Evolutionary conservation across 1,140 invertebrate species (phyloP).

Genomic region (Epicauta chinensis): DNA sequence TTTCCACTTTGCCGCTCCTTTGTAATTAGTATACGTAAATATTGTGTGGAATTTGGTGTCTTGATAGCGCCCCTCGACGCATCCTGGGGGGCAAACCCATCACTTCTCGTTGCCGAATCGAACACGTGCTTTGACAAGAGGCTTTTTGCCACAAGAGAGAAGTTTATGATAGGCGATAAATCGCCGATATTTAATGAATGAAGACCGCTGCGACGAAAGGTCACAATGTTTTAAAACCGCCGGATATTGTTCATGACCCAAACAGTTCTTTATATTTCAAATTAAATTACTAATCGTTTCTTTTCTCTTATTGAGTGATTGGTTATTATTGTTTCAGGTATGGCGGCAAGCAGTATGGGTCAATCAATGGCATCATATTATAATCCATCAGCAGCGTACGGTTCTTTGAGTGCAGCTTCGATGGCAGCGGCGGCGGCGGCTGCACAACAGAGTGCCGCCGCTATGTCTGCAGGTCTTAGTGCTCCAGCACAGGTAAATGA

Average conservation of each 20-base stretch:
- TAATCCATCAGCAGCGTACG: conserved; percentile 56
- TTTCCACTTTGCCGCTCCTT: conserved; percentile 1
- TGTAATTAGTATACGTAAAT: background rate
- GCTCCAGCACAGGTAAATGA: conserved; percentile 51
- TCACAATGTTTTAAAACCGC: no score
- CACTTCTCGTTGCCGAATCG: conserved; percentile 20
- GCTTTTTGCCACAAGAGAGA: conserved; percentile 12
- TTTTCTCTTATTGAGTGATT: no score
- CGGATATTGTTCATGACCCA: no score
- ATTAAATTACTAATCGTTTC: conserved; percentile 5
- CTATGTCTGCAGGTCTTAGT: conserved; percentile 52
- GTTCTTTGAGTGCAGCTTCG: conserved; percentile 54
- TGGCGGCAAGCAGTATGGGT: conserved; percentile 53
- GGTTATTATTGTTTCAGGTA: conserved; percentile 51
- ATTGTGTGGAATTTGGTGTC: conserved; percentile 18
- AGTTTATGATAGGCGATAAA: conserved; percentile 17
- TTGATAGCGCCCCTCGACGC: conserved; percentile 17
- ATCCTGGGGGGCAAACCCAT: conserved; percentile 18
- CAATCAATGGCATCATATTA: conserved; percentile 59
- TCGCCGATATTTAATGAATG: conserved; percentile 18
- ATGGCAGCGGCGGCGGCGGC: conserved; percentile 59
- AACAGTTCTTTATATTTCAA: no score
- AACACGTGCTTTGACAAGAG: conserved; percentile 26
- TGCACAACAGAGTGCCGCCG: conserved; percentile 54
- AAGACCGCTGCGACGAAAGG: background rate